Evolutionary conservation across 2,113 vertebrate genomes (phyloP), one percentile per base, ranked within the genome.

Genomic region (Phrynosoma blainvillii): DNA sequence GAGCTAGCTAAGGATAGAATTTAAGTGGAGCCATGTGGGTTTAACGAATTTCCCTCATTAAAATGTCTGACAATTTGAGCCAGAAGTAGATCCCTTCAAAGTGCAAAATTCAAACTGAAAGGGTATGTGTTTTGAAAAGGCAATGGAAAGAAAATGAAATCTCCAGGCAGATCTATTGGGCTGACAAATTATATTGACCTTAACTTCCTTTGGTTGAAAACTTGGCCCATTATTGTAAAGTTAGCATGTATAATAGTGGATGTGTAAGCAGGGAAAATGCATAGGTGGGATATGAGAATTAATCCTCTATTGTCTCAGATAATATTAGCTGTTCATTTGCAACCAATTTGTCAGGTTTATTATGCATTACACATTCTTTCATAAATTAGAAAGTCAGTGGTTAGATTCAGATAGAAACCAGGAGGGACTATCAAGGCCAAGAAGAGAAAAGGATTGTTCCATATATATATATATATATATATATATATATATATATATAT

Each of bases 301-400:
- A 71, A 85, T 30, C 1, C 2, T 85, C 82, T 40, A 36, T 79
- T 66, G 84, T 87, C 56, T 90, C 59, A 42, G 23, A 71, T 83
- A 89, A 84, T n/a, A 47, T 65, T 92, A 86, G 40, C 12, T 86
- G 74, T 75, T 91, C 65, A 75, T 86, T 89, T 88, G 62, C 27
- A 84, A 56, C 85, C 66, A 25, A 1, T 85, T 84, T 90, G 68
- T 59, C 62, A 91, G 18, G 66, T 92, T 74, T 65, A 59, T 71
- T 79, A 71, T 25, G 25, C 14, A 52, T 79, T 59, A 11, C 56
- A 70, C 3, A 36, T 78, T 87, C 81, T 79, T 84, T 85, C 30
- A 78, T 83, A 87, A 93, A 82, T 18, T 40, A 14, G 71, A 89
- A 86, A 32, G 25, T 68, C 52, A 59, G 40, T 86, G 23, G 20